A percentile compares a stretch with the other conserved stretches of the same genome.
These are phyloP conservation scores for Odontothrips loti DNA, from an alignment of 2,888 invertebrate species.

Conservation along the genomic window DNA sequence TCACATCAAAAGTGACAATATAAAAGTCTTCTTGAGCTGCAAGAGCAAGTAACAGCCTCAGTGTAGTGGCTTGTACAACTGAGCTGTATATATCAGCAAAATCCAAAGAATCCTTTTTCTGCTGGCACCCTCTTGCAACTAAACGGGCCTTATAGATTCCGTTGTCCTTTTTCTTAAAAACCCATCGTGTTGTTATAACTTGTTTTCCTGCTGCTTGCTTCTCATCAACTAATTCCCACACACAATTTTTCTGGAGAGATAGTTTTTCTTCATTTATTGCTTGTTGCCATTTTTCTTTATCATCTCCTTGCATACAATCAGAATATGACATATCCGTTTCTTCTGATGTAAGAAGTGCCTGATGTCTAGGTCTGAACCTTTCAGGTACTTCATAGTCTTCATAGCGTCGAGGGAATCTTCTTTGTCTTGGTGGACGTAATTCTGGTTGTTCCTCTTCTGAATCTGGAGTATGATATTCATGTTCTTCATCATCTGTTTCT, in stretches of 20 bases:
- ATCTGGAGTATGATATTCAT: too few relatives aligned
- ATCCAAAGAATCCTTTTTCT: constrained; percentile 38
- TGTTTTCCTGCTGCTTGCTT: not conserved
- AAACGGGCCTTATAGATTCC: constrained; percentile 25
- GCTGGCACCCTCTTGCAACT: constrained; percentile 36
- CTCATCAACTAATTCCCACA: constrained; percentile 6
- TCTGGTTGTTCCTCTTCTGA: too few relatives aligned
- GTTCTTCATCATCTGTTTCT: too few relatives aligned
- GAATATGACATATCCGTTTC: too few relatives aligned
- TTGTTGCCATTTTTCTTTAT: not conserved
- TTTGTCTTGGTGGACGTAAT: too few relatives aligned
- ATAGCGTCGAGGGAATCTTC: too few relatives aligned
- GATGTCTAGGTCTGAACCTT: too few relatives aligned
- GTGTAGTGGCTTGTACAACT: constrained; percentile 37
- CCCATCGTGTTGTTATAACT: constrained; percentile 27
- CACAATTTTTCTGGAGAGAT: not conserved
- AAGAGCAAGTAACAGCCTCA: constrained; percentile 37
- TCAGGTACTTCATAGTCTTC: too few relatives aligned
- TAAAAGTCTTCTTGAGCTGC: constrained; percentile 33
- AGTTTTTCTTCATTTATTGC: constrained; percentile 27
- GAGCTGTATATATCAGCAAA: constrained; percentile 38
- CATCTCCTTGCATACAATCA: too few relatives aligned
- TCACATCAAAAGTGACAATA: constrained; percentile 33
- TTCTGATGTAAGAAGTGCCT: too few relatives aligned
- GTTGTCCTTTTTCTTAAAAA: constrained; percentile 27